Evolutionary conservation across 2,888 invertebrate genomes (phyloP), one percentile per base, ranked within the genome.

Genomic region (Cephus pulcher): DNA sequence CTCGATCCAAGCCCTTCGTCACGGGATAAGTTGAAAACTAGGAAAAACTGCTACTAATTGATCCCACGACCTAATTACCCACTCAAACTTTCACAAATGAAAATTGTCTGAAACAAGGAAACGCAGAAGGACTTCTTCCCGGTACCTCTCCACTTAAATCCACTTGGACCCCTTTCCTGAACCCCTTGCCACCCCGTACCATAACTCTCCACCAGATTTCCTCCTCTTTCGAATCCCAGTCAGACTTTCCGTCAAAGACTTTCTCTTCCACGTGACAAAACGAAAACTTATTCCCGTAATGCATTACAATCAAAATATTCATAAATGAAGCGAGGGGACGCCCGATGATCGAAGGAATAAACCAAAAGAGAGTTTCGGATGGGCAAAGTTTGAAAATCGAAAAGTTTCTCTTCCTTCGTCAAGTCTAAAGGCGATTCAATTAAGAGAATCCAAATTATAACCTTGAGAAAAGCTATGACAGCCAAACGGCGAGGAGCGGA

Each of bases 341-440:
- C 56, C 15, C 9, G 9, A 1, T 23, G 23, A 23, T 56, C 2
- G 56, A 23, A 56, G 56, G 56, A 9, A 56, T 9, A 23, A 56
- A 9, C 32, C 32, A 15, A 12, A 33, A 71, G 71, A 30, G 71
- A 33, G 32, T 33, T 12, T 4, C 9, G 12, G 71, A 71, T 0
- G 32, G 32, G 12, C 4, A 71, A 71, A 32, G 12, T 33, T 32
- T 71, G 15, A 32, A 30, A 33, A 30, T 32, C 15, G 9, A 32
- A 71, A 71, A 71, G 71, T 76, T 76, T 78, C 75, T 74, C 76
- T 69, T 71, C 71, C 12, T 23, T 37, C 70, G 23, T 82, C 82
- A 82, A 84, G 82, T 84, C 85, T 85, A 85, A 87, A 86, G 89
- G 88, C 89, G 89, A 90, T 90, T 89, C 89, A 89, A 89, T 88